Evolutionary conservation across 2,888 invertebrate genomes (phyloP), one percentile per base, ranked within the genome.

Genomic region (Eudasyphora cyanicolor): DNA sequence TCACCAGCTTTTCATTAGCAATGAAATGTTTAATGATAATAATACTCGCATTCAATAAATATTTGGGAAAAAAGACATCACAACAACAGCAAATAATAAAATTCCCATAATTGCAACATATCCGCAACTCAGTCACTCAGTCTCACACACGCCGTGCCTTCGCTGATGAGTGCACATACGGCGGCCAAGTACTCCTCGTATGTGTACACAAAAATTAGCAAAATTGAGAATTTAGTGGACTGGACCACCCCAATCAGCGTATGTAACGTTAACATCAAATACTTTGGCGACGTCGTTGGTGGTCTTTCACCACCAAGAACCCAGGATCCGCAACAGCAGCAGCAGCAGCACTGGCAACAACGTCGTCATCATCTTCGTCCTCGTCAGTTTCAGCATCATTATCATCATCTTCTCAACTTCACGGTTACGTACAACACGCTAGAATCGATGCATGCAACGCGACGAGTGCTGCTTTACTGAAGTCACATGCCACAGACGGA

Each of bases 241-340:
- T 60, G 81, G 84, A 84, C 84, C 84, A 84, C 84, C 84, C 84
- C 81, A 84, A 67, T 76, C 76, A 73, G 76, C 71, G 81, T 78
- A 84, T 81, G 81, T 84, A 84, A 84, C 76, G 57, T 84, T 84
- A 84, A 84, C 78, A 73, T 84, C 84, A 84, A 80, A 84, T 84
- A 69, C 73, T 62, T 67, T 81, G 81, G 76, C 84, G 84, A 84
- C 84, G 78, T 51, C 84, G 78, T 84, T 84, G 84, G 84, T 84
- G 84, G 84, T 84, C 84, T 84, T 81, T 81, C 76, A 78, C 76
- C 77, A 83, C 77, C 75, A 80, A 12, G 76, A 82, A 1, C 70
- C 19, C 24, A 24, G 29, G 29, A 14, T 57, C 77, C 62, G 38
- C 60, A 60, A 5, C 70, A 77, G 14, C 29, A 49, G 17, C 64